Conservation (phyloP, 2,797 vertebrate species). For the Pampus argenteus region DNA sequence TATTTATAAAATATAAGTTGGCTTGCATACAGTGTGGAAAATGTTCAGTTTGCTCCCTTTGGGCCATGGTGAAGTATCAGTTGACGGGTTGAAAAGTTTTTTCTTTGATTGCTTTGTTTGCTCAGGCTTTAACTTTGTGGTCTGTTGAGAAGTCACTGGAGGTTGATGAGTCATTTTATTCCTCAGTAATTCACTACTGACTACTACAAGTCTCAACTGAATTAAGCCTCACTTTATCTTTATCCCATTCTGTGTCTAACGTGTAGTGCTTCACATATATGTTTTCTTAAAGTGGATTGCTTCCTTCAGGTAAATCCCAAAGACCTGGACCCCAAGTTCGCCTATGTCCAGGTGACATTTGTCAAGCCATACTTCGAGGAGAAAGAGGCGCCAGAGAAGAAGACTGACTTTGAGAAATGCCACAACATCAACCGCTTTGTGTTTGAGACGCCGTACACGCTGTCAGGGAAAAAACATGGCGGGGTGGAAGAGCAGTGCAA, state of each 20-base stretch:
- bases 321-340: constrained; percentile 93
- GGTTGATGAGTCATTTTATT: not conserved
- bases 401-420: constrained; percentile 94
- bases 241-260: not conserved
- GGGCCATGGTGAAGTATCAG: not conserved
- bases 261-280: not conserved
- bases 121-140: not conserved
- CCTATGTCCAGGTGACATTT: constrained; percentile 95
- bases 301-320: constrained; percentile 88
- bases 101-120: constrained; percentile 11
- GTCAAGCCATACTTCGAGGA: constrained; percentile 96
- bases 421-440: constrained; percentile 96
- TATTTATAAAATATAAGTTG: constrained; percentile 14
- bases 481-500: constrained; percentile 97
- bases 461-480: constrained; percentile 96
- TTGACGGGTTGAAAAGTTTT: not conserved
- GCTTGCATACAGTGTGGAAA: constrained; percentile 3
- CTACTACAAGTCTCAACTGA: not conserved
- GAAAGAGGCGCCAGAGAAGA: constrained; percentile 92
- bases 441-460: constrained; percentile 97
- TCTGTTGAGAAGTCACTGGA: not conserved
- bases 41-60: not conserved
- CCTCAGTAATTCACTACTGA: not conserved
- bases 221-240: too few relatives aligned
- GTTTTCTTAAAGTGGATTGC: not conserved